Percentiles rank a stretch among this genome's conserved stretches.
Evolutionary conservation across 2,888 invertebrate genomes (phyloP).

Genomic region (Creontiades dilutus): DNA sequence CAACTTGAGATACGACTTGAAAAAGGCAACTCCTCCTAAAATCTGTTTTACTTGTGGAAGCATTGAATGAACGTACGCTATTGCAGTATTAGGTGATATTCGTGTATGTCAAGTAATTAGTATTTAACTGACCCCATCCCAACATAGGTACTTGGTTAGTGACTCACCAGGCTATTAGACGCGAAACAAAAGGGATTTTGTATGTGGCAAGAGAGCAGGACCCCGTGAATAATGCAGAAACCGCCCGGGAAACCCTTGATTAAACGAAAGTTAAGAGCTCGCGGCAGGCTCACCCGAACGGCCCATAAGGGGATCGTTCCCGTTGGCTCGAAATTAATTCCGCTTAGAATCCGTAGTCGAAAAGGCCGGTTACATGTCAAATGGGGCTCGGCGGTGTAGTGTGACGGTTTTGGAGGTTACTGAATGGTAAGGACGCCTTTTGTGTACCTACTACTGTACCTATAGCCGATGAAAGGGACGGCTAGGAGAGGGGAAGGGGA

Average conservation of each 20-base stretch:
- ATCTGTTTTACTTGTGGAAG: no score
- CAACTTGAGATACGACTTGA: no score
- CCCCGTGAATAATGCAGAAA: constrained; percentile 29
- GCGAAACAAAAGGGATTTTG: background rate
- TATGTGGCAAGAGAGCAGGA: background rate
- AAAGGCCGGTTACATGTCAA: constrained; percentile 20
- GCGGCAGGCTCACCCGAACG: background rate
- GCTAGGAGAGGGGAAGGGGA: no score
- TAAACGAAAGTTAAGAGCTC: constrained; percentile 29
- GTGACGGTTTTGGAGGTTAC: constrained; percentile 17
- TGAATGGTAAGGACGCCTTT: background rate
- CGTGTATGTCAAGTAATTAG: background rate
- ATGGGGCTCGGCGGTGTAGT: background rate
- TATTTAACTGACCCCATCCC: background rate
- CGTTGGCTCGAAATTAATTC: constrained; percentile 9
- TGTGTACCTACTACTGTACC: background rate
- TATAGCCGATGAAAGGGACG: background rate
- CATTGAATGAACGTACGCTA: background rate
- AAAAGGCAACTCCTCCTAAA: no score
- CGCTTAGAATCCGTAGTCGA: background rate
- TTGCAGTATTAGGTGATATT: background rate
- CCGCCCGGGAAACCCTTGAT: constrained; percentile 9
- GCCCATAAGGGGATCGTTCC: constrained; percentile 22
- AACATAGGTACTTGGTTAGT: background rate
- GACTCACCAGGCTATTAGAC: background rate